A percentile compares a stretch with the other conserved stretches of the same genome.
Conservation (phyloP, 1,140 invertebrate genomes). For the Diploscapter pachys region DNA sequence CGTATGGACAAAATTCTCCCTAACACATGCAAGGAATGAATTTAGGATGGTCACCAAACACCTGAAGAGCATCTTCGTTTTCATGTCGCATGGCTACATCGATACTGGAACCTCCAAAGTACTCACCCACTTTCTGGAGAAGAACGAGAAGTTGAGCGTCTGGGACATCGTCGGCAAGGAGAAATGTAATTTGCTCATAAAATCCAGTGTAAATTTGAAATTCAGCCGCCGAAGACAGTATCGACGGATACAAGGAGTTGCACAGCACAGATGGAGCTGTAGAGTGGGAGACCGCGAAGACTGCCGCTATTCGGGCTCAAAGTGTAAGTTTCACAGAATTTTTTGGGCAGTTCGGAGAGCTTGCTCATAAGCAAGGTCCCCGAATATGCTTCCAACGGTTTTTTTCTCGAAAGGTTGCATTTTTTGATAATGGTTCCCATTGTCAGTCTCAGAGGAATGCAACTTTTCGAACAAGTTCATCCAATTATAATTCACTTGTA, state of each 20-base stretch:
- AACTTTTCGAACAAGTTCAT: no score
- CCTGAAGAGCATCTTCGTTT: constrained; percentile 26
- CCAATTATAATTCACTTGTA: no score
- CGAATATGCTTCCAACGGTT: no score
- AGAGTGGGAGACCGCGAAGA: constrained; percentile 32
- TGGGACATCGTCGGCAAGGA: constrained; percentile 36
- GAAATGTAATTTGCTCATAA: constrained; percentile 10
- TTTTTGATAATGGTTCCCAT: no score
- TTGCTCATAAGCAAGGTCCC: no score
- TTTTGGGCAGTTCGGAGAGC: no score
- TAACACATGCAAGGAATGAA: not conserved
- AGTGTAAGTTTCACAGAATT: not conserved
- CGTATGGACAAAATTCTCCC: constrained; percentile 9
- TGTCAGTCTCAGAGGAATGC: no score
- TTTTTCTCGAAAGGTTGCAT: no score
- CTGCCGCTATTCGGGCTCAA: constrained; percentile 15
- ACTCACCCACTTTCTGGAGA: constrained; percentile 29
- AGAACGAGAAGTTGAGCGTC: constrained; percentile 18
- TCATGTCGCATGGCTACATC: constrained; percentile 25
- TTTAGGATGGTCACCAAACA: constrained; percentile 25
- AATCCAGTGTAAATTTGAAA: not conserved
- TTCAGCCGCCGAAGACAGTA: constrained; percentile 30
- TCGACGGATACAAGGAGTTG: constrained; percentile 38
- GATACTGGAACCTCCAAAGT: constrained; percentile 20
- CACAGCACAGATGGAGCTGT: constrained; percentile 27